Conservation (phyloP, 2,888 invertebrate species). For the Dorcus parallelipipedus region DNA sequence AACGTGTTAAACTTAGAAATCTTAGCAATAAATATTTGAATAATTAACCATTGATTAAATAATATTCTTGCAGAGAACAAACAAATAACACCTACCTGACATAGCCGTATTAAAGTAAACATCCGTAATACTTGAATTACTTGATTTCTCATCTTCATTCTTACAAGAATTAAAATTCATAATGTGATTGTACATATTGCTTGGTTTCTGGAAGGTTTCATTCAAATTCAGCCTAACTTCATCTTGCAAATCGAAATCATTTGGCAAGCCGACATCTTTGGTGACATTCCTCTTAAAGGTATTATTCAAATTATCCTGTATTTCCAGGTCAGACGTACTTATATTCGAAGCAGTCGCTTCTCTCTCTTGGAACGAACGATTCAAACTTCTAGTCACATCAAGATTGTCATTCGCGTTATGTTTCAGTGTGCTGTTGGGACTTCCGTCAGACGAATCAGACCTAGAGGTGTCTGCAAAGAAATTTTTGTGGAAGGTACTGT, state of each 20-base stretch:
- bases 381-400: slow-evolving; percentile 4
- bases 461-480: slow-evolving; percentile 6
- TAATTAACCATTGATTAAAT: no score
- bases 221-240: slow-evolving; percentile 3
- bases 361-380: not conserved
- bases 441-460: slow-evolving; percentile 12
- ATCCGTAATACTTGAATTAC: slow-evolving; percentile 10
- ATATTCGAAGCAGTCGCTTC: slow-evolving; percentile 8
- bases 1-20: no score
- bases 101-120: slow-evolving; percentile 14
- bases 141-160: slow-evolving; percentile 9
- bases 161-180: not conserved
- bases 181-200: no score
- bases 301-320: slow-evolving; percentile 13
- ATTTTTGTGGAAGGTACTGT: slow-evolving; percentile 22
- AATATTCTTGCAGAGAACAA: no score
- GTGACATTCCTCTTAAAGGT: slow-evolving; percentile 17
- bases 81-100: slow-evolving; percentile 8
- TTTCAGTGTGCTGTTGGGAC: not conserved
- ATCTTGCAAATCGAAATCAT: slow-evolving; percentile 15
- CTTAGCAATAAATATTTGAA: no score
- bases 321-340: slow-evolving; percentile 6
- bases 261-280: slow-evolving; percentile 15
- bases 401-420: slow-evolving; percentile 1
- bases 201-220: slow-evolving; percentile 8